Percentiles rank a stretch among this genome's conserved stretches.
Conservation (phyloP, 2,888 invertebrate genomes). For the Sepiola atlantica region DNA sequence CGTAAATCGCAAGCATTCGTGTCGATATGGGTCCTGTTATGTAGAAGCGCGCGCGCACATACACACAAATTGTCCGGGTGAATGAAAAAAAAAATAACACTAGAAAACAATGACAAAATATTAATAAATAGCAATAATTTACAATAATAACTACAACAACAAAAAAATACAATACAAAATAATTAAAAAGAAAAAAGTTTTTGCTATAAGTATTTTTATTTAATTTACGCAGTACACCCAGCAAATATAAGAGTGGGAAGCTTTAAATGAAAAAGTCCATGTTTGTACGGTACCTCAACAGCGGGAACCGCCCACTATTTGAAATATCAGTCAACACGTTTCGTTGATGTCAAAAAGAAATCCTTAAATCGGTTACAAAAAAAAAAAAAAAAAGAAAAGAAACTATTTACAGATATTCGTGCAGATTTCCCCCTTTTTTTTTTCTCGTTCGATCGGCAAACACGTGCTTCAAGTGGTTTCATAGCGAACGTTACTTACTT, state of each 20-base stretch:
- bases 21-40: too few species aligned
- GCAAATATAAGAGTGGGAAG: neutral
- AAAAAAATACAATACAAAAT: too few species aligned
- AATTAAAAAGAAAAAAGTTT: too few species aligned
- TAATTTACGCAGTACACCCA: neutral
- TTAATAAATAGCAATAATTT: too few species aligned
- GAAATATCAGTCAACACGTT: neutral
- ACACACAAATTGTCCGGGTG: too few species aligned
- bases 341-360: neutral
- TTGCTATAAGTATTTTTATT: too few species aligned
- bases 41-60: too few species aligned
- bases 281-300: neutral
- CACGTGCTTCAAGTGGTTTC: neutral
- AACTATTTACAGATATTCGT: neutral
- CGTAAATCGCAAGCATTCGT: too few species aligned
- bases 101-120: too few species aligned
- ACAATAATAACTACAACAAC: too few species aligned
- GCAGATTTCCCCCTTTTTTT: neutral
- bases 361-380: neutral
- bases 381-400: neutral
- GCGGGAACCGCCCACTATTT: slow-evolving; percentile 37
- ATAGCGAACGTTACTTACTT: slow-evolving; percentile 61
- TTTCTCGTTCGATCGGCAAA: neutral
- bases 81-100: too few species aligned
- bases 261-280: neutral